Conservation (phyloP, 2,797 vertebrate genomes). For the Rhinella marina region DNA sequence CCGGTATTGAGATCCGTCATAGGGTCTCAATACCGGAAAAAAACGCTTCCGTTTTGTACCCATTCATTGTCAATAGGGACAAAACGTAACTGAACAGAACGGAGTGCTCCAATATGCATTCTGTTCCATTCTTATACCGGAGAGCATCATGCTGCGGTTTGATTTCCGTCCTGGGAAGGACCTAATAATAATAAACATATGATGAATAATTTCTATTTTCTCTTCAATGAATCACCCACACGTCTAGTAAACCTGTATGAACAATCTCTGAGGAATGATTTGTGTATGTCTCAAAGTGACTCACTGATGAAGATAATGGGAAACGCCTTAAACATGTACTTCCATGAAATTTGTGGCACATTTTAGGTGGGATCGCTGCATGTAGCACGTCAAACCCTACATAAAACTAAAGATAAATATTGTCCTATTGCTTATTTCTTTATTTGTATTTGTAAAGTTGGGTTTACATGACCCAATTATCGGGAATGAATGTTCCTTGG, state of each 20-base stretch:
- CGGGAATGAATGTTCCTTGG: too few relatives aligned
- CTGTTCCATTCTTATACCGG: too few relatives aligned
- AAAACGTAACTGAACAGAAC: too few relatives aligned
- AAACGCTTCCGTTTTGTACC: too few relatives aligned
- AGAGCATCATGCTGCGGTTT: too few relatives aligned
- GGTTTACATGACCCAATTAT: too few relatives aligned
- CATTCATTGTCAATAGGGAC: too few relatives aligned
- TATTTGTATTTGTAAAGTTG: neutral
- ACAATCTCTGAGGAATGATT: neutral
- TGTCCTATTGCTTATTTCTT: neutral
- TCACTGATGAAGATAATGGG: slow-evolving; percentile 7
- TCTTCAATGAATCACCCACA: slow-evolving; percentile 17
- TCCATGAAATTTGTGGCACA: neutral
- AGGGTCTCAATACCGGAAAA: too few relatives aligned
- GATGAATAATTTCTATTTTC: neutral
- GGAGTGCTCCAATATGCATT: too few relatives aligned
- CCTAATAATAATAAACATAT: slow-evolving; percentile 14
- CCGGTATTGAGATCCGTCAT: too few relatives aligned
- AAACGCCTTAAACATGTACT: slow-evolving; percentile 23
- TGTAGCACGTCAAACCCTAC: neutral
- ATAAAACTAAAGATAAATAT: slow-evolving; percentile 11
- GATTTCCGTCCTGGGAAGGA: too few relatives aligned
- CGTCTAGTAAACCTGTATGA: neutral
- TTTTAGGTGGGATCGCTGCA: slow-evolving; percentile 3
- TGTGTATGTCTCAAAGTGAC: slow-evolving; percentile 24